Base-by-base conservation (phyloP, 2,113 vertebrate species). In the Romanogobio albipinnatus region DNA sequence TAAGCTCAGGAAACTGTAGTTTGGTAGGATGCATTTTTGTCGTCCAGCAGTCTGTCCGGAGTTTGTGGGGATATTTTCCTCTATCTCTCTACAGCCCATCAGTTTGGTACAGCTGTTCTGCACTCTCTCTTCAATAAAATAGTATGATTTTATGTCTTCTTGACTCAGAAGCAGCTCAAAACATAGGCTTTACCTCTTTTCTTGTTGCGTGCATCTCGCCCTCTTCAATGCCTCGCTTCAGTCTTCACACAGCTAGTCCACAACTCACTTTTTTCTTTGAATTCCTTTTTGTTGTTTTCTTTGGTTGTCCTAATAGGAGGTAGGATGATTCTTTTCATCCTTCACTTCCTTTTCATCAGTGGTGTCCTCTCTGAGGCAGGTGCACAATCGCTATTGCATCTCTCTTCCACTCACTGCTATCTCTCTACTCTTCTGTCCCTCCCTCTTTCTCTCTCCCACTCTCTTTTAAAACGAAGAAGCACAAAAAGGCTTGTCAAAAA, bases 301-400 rank as follows among this genome's bases (percentile, higher is more conserved):
- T 13, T 62, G 47, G 24, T 39, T 74, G 45, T 58, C 49, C 80
- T 19, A 17, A 81, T 39, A 56, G 22, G 45, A 56, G 80, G 29
- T 82, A 66, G 26, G 66, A 82, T n/a, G 10, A 53, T 58, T 53
- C 11, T 56, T n/a, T 51, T 22, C 29, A 58, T 43, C 22, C 66
- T 43, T 71, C 33, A 4, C 45, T 81, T 83, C 9, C 45, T 58
- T 14, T 47, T 53, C 68, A 78, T 78, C 51, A 9, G 33, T 66
- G 51, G 8, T 26, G 47, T 71, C 45, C 26, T 33, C 1, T 22
- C 73, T 36, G 49, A 76, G 56, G 81, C 83, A 88, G 84, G 83
- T 88, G 81, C 85, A 56, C 82, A 73, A 49, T 86, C 82, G 81
- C 83, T 58, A 88, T 84, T 66, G 68, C 76, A 62, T 83, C 88